Base-by-base conservation (phyloP, 2,888 invertebrate genomes). In the Ophioninae sp. region DNA sequence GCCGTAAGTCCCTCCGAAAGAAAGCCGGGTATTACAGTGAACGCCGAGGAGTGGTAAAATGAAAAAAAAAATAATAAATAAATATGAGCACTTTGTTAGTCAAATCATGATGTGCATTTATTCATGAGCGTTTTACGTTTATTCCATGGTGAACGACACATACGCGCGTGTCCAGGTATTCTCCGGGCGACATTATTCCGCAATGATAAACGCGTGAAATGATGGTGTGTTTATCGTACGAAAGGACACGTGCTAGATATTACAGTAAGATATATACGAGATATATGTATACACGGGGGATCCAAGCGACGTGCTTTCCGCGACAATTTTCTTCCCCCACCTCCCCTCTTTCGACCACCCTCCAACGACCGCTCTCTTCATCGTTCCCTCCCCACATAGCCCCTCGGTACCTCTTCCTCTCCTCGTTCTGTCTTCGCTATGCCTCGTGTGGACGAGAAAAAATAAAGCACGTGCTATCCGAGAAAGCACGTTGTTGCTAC, bases 401-500 rank as follows among this genome's bases (percentile, higher is more conserved):
- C 56, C 58, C 9, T 58, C 0, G 39, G 68, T 64, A 41, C 17
- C 44, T 51, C n/a, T 39, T 17, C 41, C 39, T 69, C 58, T 72
- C 63, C 30, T 77, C 59, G 44, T 37, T 51, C n/a, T 64, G 3
- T 67, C 30, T 73, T 56, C 23, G n/a, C n/a, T 59, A 64, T 63
- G 76, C 20, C 69, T 61, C 65, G 81, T 76, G 73, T 76, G 63
- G 61, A 74, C 78, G 80, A 76, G 79, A 82, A 79, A 30, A 85
- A 86, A 88, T 81, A 79, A 82, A 72, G 80, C 82, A 81, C 77
- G 71, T 84, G 85, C 82, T 82, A 84, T 71, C 64, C 71, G 41
- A 69, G 67, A 63, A 65, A 64, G 71, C 79, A 79, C 72, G 76
- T 77, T 61, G 58, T 64, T 74, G 58, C 39, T 78, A 68, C 67